phyloP scores from a whole-genome alignment of 2,797 vertebrate species.

The Pteronotus mesoamericanus region DNA sequence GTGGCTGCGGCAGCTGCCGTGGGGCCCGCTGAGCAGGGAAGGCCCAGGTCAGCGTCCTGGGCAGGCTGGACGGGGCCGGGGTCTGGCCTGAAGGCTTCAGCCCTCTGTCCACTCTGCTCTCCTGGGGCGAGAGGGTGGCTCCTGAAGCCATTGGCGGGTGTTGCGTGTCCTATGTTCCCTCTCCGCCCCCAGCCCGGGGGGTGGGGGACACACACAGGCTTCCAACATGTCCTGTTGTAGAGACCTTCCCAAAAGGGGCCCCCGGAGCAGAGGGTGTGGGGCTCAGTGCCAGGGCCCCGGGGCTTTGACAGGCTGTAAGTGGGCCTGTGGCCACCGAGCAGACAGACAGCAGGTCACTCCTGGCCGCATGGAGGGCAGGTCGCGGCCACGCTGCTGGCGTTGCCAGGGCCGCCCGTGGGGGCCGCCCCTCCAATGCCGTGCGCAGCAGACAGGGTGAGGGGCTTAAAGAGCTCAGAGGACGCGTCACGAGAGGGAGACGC shows the following conservation, averaged over 20 bases:
- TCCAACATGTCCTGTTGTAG: fast-evolving
- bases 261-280: not conserved
- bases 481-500: fast-evolving
- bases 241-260: not conserved
- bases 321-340: not conserved
- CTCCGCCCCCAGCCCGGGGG: fast-evolving
- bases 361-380: not conserved
- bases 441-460: not conserved
- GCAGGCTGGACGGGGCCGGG: not conserved
- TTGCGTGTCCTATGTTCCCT: fast-evolving
- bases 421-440: not conserved
- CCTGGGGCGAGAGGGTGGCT: not conserved
- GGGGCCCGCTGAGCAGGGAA: not conserved
- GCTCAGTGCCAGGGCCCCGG: fast-evolving
- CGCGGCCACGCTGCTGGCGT: not conserved
- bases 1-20: not conserved
- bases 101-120: not conserved
- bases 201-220: not conserved
- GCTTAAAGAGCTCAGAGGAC: not conserved
- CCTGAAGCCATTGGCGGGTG: not conserved
- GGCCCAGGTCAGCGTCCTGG: fast-evolving
- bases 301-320: fast-evolving
- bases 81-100: not conserved
- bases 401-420: not conserved
- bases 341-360: fast-evolving